phyloP scores from a whole-genome alignment of 2,113 vertebrate genomes.

The Cyphomyrus discorhynchus region DNA sequence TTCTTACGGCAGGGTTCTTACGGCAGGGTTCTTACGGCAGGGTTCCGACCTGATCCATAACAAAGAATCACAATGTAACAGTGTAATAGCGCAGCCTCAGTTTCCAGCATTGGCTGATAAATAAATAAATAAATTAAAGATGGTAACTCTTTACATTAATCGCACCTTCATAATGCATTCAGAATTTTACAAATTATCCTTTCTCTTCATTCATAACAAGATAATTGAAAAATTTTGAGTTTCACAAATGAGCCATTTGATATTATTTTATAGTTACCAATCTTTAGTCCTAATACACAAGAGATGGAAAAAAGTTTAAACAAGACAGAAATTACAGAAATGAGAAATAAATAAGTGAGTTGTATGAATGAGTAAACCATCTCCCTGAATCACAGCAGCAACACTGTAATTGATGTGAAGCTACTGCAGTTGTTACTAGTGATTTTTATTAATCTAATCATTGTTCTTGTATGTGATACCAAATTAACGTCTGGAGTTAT shows the following conservation, averaged over 20 bases:
- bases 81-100: not conserved
- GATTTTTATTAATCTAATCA: not conserved
- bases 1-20: not conserved
- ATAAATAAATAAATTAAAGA: not conserved
- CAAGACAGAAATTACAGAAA: not conserved
- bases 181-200: not conserved
- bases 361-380: not conserved
- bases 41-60: not conserved
- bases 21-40: not conserved
- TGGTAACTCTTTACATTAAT: too few species aligned
- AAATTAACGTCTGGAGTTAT: not conserved
- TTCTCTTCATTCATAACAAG: not conserved
- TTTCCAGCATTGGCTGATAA: not conserved
- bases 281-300: not conserved
- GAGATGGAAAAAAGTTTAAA: not conserved
- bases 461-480: not conserved
- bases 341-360: not conserved
- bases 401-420: not conserved
- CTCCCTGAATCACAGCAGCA: not conserved
- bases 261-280: not conserved
- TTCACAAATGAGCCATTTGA: not conserved
- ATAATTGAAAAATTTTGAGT: not conserved
- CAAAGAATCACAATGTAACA: not conserved
- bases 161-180: too few species aligned
- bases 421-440: not conserved